These are phyloP conservation scores for Sesamia inferens DNA, from an alignment of 2,888 invertebrate species.

Conservation along the genomic window DNA sequence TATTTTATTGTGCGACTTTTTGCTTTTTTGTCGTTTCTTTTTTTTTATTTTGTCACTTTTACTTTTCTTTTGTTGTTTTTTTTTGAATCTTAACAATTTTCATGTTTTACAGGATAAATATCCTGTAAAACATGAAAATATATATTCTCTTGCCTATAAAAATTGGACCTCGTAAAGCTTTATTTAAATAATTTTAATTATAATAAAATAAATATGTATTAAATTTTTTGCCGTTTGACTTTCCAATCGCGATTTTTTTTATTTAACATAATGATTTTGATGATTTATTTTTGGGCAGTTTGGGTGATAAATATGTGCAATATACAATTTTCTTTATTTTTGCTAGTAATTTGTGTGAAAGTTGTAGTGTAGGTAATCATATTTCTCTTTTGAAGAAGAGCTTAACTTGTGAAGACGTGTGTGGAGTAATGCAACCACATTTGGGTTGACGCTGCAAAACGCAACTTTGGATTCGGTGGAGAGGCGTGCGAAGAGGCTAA, in stretches of 20 bases:
- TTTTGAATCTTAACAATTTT: background rate
- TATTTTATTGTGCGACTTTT: conserved; percentile 5
- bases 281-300: background rate
- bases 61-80: background rate
- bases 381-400: no score
- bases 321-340: background rate
- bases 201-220: no score
- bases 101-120: no score
- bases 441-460: no score
- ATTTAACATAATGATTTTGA: conserved; percentile 1
- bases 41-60: background rate
- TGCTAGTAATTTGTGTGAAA: no score
- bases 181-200: conserved; percentile 27
- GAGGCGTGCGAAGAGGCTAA: no score
- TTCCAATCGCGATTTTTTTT: background rate
- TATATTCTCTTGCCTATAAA: background rate
- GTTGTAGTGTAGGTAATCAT: no score
- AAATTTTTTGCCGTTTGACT: background rate
- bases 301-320: background rate
- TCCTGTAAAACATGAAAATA: background rate
- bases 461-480: no score
- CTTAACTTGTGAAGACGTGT: no score
- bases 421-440: no score
- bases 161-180: background rate
- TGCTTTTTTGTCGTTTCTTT: background rate